phyloP scores from a whole-genome alignment of 2,888 invertebrate genomes.

The Alcis repandata region DNA sequence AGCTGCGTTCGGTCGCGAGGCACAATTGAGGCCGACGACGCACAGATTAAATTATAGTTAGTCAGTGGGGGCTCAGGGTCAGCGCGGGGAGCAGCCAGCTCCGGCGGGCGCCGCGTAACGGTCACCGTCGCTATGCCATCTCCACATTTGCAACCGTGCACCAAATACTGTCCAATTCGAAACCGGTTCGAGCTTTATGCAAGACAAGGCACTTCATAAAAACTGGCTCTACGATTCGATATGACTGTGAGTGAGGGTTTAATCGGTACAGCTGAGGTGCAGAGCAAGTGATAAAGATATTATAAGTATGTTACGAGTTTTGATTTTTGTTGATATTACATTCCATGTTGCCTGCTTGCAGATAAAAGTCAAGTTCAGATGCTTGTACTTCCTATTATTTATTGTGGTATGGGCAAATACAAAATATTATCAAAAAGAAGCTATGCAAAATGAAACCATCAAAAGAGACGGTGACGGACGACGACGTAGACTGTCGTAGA shows the following conservation, averaged over 20 bases:
- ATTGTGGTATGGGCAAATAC: background rate
- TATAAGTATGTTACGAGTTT: background rate
- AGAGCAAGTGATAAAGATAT: background rate
- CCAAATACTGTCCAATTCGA: constrained; percentile 35
- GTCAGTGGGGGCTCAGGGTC: constrained; percentile 56
- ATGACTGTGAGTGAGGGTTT: background rate
- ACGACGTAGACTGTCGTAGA: constrained; percentile 18
- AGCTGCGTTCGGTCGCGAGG: constrained; percentile 28
- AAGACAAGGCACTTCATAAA: constrained; percentile 16
- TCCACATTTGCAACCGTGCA: constrained; percentile 50
- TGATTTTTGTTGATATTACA: background rate
- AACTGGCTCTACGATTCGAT: constrained; percentile 9
- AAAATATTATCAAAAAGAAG: constrained; percentile 9
- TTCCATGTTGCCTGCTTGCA: background rate
- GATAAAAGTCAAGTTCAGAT: background rate
- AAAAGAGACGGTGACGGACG: constrained; percentile 27
- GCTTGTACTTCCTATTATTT: too few relatives aligned
- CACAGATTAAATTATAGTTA: constrained; percentile 5
- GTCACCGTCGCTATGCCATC: constrained; percentile 56
- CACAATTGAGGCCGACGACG: constrained; percentile 49
- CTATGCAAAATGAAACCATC: constrained; percentile 22
- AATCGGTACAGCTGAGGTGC: background rate
- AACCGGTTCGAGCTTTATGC: constrained; percentile 29
- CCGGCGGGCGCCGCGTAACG: constrained; percentile 58
- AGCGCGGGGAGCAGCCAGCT: constrained; percentile 41